Conservation (phyloP, 37 sponge, comb jelly and placozoan genomes). For the Axinella damicornis region DNA sequence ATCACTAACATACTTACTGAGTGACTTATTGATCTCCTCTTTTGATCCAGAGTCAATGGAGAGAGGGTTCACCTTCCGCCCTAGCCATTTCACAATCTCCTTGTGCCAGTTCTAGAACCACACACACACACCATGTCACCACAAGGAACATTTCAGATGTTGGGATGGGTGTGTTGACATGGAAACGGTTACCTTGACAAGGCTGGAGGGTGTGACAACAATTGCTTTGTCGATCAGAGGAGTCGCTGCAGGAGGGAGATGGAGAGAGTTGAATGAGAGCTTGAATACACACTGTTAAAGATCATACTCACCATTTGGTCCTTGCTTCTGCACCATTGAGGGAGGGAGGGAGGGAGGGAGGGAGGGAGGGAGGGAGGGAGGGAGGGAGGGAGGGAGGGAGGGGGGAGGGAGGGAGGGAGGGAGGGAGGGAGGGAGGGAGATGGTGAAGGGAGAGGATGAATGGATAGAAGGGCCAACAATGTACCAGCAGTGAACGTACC, state of each 20-base stretch:
- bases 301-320: constrained; percentile 58
- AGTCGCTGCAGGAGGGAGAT: not conserved
- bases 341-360: constrained; percentile 9
- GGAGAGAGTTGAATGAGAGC: not conserved
- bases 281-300: not conserved
- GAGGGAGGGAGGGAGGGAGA: not conserved
- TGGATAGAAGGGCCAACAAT: too few relatives aligned
- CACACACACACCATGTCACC: too few relatives aligned
- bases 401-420: not conserved
- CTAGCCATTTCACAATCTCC: constrained; percentile 95
- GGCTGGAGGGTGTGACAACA: constrained; percentile 94
- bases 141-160: not conserved
- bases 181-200: constrained; percentile 85
- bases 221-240: constrained; percentile 79
- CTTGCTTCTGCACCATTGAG: constrained; percentile 30
- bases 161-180: not conserved
- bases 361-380: not conserved
- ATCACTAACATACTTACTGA: too few relatives aligned
- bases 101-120: constrained; percentile 99
- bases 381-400: not conserved
- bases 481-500: constrained; percentile 29
- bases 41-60: constrained; percentile 97
- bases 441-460: too few relatives aligned
- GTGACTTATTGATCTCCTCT: constrained; percentile 85
- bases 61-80: constrained; percentile 67